Conservation (phyloP, 2,797 vertebrate species). For the Orestias chungarensis region DNA sequence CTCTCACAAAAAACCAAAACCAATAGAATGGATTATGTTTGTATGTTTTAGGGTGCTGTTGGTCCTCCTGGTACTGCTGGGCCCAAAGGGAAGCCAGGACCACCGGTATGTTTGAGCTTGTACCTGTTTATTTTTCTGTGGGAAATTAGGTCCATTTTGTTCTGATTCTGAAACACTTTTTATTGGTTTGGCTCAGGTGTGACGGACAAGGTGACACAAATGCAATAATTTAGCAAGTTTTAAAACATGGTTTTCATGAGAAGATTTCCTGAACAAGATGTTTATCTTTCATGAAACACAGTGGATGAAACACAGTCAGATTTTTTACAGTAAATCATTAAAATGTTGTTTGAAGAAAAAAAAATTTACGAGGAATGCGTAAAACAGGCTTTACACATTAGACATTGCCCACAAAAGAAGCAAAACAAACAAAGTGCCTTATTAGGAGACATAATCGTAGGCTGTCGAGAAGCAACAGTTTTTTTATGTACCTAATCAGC, state of each 20-base stretch:
- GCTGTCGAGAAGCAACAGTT: background rate
- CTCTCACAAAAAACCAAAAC: background rate
- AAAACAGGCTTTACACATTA: no score
- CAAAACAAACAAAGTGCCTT: no score
- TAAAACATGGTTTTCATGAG: background rate
- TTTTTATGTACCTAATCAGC: background rate
- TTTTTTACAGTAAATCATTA: no score
- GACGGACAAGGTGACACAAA: background rate
- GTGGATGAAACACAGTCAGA: no score
- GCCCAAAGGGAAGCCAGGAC: constrained; percentile 87
- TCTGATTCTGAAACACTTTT: background rate
- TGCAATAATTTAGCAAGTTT: background rate
- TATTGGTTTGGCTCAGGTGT: background rate
- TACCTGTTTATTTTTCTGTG: background rate
- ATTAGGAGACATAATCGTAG: no score
- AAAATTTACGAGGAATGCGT: no score
- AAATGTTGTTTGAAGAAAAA: no score
- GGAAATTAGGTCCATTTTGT: background rate
- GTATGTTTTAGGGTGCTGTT: constrained; percentile 79
- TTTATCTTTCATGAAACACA: background rate
- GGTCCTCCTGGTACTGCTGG: constrained; percentile 86
- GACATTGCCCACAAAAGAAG: no score
- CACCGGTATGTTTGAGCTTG: constrained; percentile 79
- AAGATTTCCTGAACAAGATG: background rate
- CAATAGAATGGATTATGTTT: constrained; percentile 20